Percentiles rank a stretch among this genome's conserved stretches.
Evolutionary conservation across 1,140 invertebrate species (phyloP).

Genomic region (Limonius californicus): DNA sequence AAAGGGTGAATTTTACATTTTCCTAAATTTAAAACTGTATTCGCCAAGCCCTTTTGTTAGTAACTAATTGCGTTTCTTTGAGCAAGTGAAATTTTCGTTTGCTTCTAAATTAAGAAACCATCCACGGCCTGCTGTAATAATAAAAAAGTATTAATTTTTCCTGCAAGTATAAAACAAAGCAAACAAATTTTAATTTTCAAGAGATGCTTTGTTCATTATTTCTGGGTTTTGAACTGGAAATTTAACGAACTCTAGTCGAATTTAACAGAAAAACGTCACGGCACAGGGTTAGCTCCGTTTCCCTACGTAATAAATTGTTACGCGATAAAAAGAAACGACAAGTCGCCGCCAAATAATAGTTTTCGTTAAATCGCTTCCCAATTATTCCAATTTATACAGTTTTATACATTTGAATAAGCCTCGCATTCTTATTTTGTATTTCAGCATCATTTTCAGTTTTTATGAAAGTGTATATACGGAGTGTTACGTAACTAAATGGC

Average conservation of each 20-base stretch:
- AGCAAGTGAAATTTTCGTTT: too few relatives aligned
- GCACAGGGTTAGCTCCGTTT: not conserved
- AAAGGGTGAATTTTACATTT: too few relatives aligned
- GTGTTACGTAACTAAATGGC: too few relatives aligned
- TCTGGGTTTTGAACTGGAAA: conserved; percentile 8
- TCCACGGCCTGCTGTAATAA: too few relatives aligned
- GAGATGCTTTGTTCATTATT: conserved; percentile 10
- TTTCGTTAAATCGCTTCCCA: not conserved
- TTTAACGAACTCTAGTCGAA: not conserved
- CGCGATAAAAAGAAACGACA: not conserved
- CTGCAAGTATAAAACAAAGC: not conserved
- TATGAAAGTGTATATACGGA: not conserved
- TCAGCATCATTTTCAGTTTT: not conserved
- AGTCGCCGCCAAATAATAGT: not conserved
- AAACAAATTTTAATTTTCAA: conserved; percentile 12
- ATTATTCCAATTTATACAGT: conserved; percentile 5
- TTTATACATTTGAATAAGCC: conserved; percentile 6
- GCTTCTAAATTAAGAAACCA: too few relatives aligned
- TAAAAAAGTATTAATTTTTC: too few relatives aligned
- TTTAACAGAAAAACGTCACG: not conserved
- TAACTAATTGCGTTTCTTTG: too few relatives aligned
- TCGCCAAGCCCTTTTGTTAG: too few relatives aligned
- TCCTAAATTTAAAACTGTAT: too few relatives aligned
- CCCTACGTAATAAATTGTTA: not conserved
- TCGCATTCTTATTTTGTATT: not conserved